Evolutionary conservation across 2,797 vertebrate species (phyloP).

Genomic region (Knipowitschia caucasica): DNA sequence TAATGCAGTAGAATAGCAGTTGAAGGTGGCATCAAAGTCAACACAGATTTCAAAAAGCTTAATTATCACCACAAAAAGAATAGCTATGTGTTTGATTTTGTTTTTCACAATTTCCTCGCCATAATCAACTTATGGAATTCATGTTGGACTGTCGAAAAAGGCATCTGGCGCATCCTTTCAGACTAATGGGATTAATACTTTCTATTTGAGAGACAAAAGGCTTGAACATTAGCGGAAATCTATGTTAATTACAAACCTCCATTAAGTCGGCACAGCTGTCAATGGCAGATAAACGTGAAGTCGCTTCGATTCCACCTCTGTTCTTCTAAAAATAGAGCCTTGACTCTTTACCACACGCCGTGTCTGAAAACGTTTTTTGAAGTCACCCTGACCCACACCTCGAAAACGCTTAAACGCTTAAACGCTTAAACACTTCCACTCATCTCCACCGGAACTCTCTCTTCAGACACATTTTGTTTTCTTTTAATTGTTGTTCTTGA

Average conservation of each 20-base stretch:
- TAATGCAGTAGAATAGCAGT: not conserved
- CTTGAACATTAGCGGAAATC: conserved; percentile 80
- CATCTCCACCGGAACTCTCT: conserved; percentile 13
- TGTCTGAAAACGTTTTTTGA: conserved; percentile 62
- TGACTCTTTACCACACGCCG: conserved; percentile 42
- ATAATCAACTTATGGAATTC: conserved; percentile 16
- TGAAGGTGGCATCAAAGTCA: conserved; percentile 7
- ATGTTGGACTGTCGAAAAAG: conserved; percentile 23
- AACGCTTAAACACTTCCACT: no score
- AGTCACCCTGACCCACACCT: conserved; percentile 47
- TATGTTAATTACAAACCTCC: conserved; percentile 82
- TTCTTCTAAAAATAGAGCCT: conserved; percentile 52
- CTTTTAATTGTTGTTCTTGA: not conserved
- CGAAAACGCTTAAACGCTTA: conserved; percentile 3
- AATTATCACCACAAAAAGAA: conserved; percentile 1
- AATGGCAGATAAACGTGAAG: conserved; percentile 79
- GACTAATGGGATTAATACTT: conserved; percentile 79
- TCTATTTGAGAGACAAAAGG: conserved; percentile 81
- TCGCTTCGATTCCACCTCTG: conserved; percentile 69
- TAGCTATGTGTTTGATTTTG: not conserved
- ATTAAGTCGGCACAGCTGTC: conserved; percentile 85
- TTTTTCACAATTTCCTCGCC: not conserved
- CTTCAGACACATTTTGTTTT: conserved; percentile 33
- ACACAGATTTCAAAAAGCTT: not conserved
- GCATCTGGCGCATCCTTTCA: conserved; percentile 41